These are phyloP conservation scores for Sclerodermus sp. DNA, from an alignment of 2,888 invertebrate genomes.

Conservation along the genomic window DNA sequence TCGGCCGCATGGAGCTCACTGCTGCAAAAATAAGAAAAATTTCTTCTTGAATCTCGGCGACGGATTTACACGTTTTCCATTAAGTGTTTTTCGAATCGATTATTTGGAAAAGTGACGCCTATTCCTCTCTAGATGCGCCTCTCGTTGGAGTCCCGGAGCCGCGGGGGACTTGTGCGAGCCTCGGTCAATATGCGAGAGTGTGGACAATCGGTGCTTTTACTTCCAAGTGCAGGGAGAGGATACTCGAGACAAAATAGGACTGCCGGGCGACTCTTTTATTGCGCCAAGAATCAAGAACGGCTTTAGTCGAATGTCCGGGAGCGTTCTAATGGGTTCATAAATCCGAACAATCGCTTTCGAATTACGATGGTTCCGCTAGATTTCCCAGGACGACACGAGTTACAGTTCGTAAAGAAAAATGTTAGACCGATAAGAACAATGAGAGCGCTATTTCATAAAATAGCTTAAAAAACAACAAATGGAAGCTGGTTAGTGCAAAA, in stretches of 20 bases:
- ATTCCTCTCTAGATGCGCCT: too few relatives aligned
- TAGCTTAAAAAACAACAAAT: too few relatives aligned
- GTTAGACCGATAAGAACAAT: too few relatives aligned
- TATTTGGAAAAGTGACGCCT: too few relatives aligned
- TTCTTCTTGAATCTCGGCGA: too few relatives aligned
- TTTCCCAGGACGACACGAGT: conserved; percentile 20
- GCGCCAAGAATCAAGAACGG: conserved; percentile 30
- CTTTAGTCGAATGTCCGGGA: conserved; percentile 27
- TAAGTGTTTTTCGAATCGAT: too few relatives aligned
- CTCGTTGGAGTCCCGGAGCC: too few relatives aligned
- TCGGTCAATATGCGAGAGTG: not conserved
- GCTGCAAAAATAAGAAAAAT: conserved; percentile 64
- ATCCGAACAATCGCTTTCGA: conserved; percentile 38
- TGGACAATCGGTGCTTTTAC: conserved; percentile 15
- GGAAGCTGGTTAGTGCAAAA: too few relatives aligned
- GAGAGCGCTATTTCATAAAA: too few relatives aligned
- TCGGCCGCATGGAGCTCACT: conserved; percentile 87
- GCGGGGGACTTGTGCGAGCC: too few relatives aligned
- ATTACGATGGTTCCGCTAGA: conserved; percentile 35
- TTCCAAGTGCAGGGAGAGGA: not conserved
- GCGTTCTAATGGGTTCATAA: conserved; percentile 33
- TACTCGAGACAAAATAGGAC: conserved; percentile 25
- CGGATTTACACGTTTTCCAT: too few relatives aligned
- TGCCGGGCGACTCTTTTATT: conserved; percentile 31
- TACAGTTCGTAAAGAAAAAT: not conserved